Evolutionary conservation across 2,888 invertebrate species (phyloP).

Genomic region (Serrognathus titanus): DNA sequence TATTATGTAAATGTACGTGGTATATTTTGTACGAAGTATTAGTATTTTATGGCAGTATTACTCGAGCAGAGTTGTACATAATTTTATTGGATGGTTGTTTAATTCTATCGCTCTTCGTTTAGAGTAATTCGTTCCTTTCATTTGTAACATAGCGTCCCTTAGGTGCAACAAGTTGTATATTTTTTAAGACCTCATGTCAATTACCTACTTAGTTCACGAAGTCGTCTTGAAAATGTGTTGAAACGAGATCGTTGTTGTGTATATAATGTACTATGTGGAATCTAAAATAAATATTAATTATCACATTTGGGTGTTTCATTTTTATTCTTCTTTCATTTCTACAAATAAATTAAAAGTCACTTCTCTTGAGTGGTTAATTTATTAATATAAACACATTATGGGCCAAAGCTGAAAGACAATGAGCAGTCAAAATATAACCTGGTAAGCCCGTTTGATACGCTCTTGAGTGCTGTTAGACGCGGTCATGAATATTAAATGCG

Average conservation of each 20-base stretch:
- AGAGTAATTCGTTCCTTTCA: constrained; percentile 20
- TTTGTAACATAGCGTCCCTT: constrained; percentile 6
- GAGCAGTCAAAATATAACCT: constrained; percentile 9
- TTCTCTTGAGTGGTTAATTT: not conserved
- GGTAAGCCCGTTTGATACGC: constrained; percentile 23
- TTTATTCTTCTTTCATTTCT: constrained; percentile 6
- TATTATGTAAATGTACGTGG: constrained; percentile 26
- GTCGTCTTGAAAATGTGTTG: constrained; percentile 3
- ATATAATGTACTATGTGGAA: constrained; percentile 44
- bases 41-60: constrained; percentile 30
- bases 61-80: constrained; percentile 15
- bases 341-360: not conserved
- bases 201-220: constrained; percentile 1
- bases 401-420: no score
- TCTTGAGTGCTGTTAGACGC: constrained; percentile 20
- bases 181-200: constrained; percentile 5
- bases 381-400: no score
- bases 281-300: constrained; percentile 38
- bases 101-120: constrained; percentile 13
- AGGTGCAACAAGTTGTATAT: constrained; percentile 4
- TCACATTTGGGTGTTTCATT: constrained; percentile 10
- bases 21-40: constrained; percentile 31
- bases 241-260: constrained; percentile 45
- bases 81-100: constrained; percentile 18
- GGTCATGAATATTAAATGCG: constrained; percentile 8